Conservation (phyloP, 2,888 invertebrate genomes). For the Sinelater perroti region DNA sequence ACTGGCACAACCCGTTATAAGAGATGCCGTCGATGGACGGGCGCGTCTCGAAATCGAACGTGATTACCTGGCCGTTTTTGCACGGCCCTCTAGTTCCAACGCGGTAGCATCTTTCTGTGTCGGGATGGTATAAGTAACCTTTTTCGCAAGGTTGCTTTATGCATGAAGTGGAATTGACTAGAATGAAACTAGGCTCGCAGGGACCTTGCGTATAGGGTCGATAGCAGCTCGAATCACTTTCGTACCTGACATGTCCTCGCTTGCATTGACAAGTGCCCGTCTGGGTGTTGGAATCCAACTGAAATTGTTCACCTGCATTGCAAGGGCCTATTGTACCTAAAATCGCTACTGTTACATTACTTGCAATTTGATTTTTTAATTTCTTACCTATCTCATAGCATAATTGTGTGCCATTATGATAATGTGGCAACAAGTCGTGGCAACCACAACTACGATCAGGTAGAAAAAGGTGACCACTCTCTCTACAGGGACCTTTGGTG, state of each 20-base stretch:
- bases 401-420: slow-evolving; percentile 71
- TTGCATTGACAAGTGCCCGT: slow-evolving; percentile 75
- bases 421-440: slow-evolving; percentile 75
- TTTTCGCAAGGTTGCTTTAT: slow-evolving; percentile 75
- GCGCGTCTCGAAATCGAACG: slow-evolving; percentile 81
- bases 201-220: slow-evolving; percentile 82
- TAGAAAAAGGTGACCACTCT: slow-evolving; percentile 78
- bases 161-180: slow-evolving; percentile 75
- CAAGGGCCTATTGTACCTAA: slow-evolving; percentile 80
- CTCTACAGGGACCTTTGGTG: slow-evolving; percentile 81
- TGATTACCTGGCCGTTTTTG: slow-evolving; percentile 74
- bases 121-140: slow-evolving; percentile 79
- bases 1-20: slow-evolving; percentile 84
- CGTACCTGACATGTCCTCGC: slow-evolving; percentile 70
- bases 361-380: no score
- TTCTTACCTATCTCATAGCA: slow-evolving; percentile 81
- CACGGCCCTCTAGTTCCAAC: slow-evolving; percentile 84
- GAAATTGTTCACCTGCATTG: slow-evolving; percentile 75
- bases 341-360: not conserved
- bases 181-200: slow-evolving; percentile 73
- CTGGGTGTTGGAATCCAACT: slow-evolving; percentile 61
- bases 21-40: slow-evolving; percentile 83
- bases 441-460: slow-evolving; percentile 81
- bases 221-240: slow-evolving; percentile 75
- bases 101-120: slow-evolving; percentile 77